phyloP scores from a whole-genome alignment of 2,888 invertebrate genomes.

The Podotricha telesiphe region DNA sequence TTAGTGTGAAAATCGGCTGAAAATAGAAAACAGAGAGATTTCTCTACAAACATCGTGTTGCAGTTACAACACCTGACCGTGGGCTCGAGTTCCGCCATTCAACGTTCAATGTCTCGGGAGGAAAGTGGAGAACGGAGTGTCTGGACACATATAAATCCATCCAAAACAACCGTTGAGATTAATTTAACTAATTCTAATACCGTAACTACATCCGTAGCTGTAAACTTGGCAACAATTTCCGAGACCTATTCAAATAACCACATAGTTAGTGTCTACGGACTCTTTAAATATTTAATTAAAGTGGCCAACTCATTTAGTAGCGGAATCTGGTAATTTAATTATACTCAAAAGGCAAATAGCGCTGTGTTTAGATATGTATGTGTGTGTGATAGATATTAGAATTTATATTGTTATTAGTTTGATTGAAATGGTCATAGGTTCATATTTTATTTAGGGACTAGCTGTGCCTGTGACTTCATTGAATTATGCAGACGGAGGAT shows the following conservation, averaged over 20 bases:
- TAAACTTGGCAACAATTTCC: conserved; percentile 33
- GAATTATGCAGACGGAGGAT: too few species aligned
- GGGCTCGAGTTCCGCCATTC: too few species aligned
- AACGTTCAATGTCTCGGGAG: too few species aligned
- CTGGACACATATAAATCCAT: neutral
- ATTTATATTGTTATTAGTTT: neutral
- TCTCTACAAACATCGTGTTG: too few species aligned
- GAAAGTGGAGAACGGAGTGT: too few species aligned
- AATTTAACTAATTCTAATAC: conserved; percentile 10
- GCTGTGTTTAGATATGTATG: conserved; percentile 15
- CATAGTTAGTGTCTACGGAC: conserved; percentile 35
- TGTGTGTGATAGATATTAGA: neutral
- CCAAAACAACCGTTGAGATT: conserved; percentile 1
- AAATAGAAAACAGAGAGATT: too few species aligned
- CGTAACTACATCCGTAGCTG: conserved; percentile 14
- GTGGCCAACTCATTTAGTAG: conserved; percentile 34
- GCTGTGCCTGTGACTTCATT: too few species aligned
- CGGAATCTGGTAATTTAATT: conserved; percentile 36
- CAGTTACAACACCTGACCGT: too few species aligned
- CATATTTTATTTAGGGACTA: too few species aligned
- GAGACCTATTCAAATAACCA: conserved; percentile 36
- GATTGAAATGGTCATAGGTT: neutral
- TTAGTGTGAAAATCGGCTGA: too few species aligned
- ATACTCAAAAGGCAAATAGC: conserved; percentile 33
- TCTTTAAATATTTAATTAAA: conserved; percentile 43